Evolutionary conservation across 35 echinoderm and acorn worm species (phyloP), one percentile per base, ranked within the genome.

Genomic region (Acanthaster planci): DNA sequence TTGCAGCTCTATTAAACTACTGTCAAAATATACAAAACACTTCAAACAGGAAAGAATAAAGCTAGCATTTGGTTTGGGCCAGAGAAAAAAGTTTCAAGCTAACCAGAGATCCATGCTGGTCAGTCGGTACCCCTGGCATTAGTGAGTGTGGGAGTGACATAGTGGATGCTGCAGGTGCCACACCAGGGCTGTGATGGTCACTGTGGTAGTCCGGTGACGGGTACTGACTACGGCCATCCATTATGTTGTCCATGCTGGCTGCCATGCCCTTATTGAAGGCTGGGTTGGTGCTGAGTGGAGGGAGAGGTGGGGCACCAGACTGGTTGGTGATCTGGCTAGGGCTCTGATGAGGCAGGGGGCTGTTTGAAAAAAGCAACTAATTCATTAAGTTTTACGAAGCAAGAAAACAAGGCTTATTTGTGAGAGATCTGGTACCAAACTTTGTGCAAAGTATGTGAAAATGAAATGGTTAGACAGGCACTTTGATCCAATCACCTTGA

Each of bases 191-290:
- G 40, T 85, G 67, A 76, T 52, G 47, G 64, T 83, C 67, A 30
- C 81, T 87, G 39, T 84, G 83, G 76, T 95, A 95, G 85, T 95
- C 93, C 0, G 93, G 93, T 54, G 88, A 84, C 5, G 93, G 93
- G 80, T 95, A 95, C 40, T 91, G 85, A 34, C 84, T 82, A 7
- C 93, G 55, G 44, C 77, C 10, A 19, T 76, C 51, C 39, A 60
- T 52, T 23, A 91, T 78, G 80, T 90, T 95, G 51, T 90, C 89
- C 39, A 90, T 82, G 79, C 92, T 94, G 47, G 85, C 91, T 39
- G 79, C 87, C 52, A 88, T 56, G 52, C 34, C 54, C 57, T 88
- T 88, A 77, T 77, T 64, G 54, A 36, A 79, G 18, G 42, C 40
- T 3, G 83, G 72, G 38, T 32, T 60, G 51, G 15, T 76, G 80